Evolutionary conservation across 2,113 vertebrate species (phyloP), one percentile per base, ranked within the genome.

Genomic region (Antigone vipio): DNA sequence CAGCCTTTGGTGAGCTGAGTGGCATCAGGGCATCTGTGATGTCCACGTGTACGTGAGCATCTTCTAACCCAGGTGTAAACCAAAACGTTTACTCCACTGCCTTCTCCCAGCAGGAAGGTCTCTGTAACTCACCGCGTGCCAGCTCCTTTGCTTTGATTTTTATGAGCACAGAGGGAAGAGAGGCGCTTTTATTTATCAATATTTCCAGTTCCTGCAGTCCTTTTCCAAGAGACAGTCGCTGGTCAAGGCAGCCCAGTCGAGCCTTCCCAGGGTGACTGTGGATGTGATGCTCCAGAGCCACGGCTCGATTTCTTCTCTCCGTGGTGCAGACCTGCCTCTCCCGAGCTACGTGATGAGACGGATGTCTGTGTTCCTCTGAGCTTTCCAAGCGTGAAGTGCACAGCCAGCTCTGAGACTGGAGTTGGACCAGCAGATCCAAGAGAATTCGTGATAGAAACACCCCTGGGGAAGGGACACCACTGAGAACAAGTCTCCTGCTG

Each of bases 361-460:
- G 52, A 58, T 85, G 87, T 87, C 93, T 89, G 58, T 91, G 95
- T 91, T 87, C 91, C 64, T 84, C 77, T 17, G 76, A 92, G 84
- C 89, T 78, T 91, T 71, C 95, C 96, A 91, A 87, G 94, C 44
- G 3, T 85, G 91, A 91, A 94, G 93, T 47, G 80, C 86, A 32
- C 92, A 91, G 91, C 93, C 89, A 92, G 91, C 87, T 67, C 93
- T 16, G 47, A 96, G 76, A 76, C 83, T 77, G 86, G 76, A 81
- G 73, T 22, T 2, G 0, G 58, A 64, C 84, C 85, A 75, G 81
- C 77, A 89, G 47, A 18, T 71, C 89, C 14, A 19, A 42, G 60
- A 78, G 73, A 44, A 60, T 30, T 72, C 1, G 0, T 26, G 58
- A 49, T 29, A 64, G 72, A 66, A 87, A 9, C 21, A 34, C 18